phyloP scores from a whole-genome alignment of 2,888 invertebrate species.

The Encarsia formosa region DNA sequence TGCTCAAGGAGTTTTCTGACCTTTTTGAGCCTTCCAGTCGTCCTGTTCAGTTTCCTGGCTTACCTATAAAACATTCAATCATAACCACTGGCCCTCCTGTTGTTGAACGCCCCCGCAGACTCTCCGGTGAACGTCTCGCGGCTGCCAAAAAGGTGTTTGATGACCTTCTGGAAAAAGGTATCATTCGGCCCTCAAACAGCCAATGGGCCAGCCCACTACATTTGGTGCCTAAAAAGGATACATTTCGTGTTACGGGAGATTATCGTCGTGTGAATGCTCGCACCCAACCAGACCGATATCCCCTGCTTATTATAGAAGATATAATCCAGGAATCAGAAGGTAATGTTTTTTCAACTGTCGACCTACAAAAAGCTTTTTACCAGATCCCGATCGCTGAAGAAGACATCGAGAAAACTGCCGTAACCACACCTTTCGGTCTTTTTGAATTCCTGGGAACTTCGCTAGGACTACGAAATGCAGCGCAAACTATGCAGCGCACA shows the following conservation, averaged over 20 bases:
- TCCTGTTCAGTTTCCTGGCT: background rate
- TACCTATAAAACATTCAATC: background rate
- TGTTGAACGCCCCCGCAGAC: background rate
- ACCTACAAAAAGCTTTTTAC: conserved; percentile 1
- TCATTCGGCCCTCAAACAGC: conserved; percentile 26
- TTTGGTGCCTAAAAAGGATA: conserved; percentile 32
- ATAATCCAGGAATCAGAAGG: background rate
- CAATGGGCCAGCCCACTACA: conserved; percentile 46
- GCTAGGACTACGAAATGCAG: conserved; percentile 38
- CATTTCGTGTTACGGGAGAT: conserved; percentile 28
- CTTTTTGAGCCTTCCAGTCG: background rate
- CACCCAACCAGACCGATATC: conserved; percentile 27
- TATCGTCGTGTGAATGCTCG: conserved; percentile 33
- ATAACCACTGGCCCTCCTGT: background rate
- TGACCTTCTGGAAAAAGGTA: background rate
- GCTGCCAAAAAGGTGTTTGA: background rate
- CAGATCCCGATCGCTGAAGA: conserved; percentile 38
- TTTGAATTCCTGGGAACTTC: conserved; percentile 37
- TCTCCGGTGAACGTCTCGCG: background rate
- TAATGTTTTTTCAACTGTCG: background rate
- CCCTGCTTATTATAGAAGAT: background rate
- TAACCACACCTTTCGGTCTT: conserved; percentile 38
- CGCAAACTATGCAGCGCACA: conserved; percentile 32
- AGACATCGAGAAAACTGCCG: conserved; percentile 38
- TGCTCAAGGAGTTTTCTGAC: background rate